A percentile compares a stretch with the other conserved stretches of the same genome.
phyloP scores from a whole-genome alignment of 2,797 vertebrate species.

The Xiphorhynchus erythropygius region DNA sequence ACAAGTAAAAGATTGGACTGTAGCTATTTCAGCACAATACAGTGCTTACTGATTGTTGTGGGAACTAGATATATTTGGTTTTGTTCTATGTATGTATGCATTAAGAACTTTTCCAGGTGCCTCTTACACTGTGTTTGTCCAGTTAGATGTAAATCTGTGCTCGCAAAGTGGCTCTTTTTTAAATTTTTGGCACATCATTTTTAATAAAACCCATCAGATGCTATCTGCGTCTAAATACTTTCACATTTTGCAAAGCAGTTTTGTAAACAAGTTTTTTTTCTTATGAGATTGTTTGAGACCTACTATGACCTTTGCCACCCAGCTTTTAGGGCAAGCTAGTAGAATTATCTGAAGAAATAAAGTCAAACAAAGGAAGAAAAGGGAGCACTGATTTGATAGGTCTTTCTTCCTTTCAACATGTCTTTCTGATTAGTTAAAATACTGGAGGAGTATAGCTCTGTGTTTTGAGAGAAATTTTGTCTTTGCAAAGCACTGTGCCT shows the following conservation, averaged over 20 bases:
- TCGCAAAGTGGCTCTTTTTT: background rate
- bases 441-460: accelerated
- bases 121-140: background rate
- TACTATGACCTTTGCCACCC: background rate
- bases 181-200: background rate
- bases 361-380: background rate
- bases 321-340: background rate
- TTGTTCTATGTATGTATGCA: background rate
- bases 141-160: background rate
- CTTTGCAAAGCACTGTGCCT: background rate
- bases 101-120: background rate
- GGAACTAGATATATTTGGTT: background rate
- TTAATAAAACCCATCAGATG: background rate
- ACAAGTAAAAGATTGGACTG: background rate
- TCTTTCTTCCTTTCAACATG: background rate
- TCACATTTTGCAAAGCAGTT: background rate
- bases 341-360: background rate
- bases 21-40: background rate
- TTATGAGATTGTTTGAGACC: background rate
- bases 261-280: background rate
- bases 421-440: background rate
- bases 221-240: background rate
- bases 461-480: background rate
- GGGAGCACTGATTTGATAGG: background rate
- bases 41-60: background rate